Percentiles rank a stretch among this genome's conserved stretches.
These are phyloP conservation scores for Chaetogeoica ovagalla DNA, from an alignment of 2,888 invertebrate species.

Conservation along the genomic window DNA sequence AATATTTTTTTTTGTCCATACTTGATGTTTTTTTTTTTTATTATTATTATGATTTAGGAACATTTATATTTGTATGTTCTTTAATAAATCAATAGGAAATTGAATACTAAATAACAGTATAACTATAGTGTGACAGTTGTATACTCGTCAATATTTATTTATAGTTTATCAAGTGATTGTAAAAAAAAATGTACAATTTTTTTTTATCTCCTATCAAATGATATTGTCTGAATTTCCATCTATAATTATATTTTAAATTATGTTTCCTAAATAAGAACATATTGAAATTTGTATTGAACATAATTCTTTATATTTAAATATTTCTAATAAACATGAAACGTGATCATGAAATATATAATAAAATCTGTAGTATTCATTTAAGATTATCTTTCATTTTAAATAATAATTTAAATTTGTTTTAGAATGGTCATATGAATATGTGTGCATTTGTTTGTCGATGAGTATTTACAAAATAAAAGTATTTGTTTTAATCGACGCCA, in stretches of 20 bases:
- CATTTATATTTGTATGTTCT: background rate
- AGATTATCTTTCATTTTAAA: no score
- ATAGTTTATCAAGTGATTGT: slow-evolving; percentile 1
- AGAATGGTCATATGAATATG: no score
- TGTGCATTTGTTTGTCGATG: no score
- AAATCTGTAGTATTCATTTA: no score
- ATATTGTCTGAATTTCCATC: no score
- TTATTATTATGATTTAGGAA: background rate
- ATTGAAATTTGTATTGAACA: background rate
- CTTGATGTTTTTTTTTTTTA: background rate
- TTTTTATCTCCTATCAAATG: no score
- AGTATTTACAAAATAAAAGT: no score
- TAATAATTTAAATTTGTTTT: no score
- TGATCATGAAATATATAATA: no score
- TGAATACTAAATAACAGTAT: background rate
- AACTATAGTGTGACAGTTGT: slow-evolving; percentile 3
- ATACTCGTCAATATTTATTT: slow-evolving; percentile 6
- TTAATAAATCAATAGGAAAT: background rate
- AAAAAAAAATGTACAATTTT: background rate
- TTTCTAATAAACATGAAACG: no score
- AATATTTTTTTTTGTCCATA: slow-evolving; percentile 4
- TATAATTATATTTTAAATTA: background rate
- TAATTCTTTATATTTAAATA: background rate
- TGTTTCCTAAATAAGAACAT: background rate
- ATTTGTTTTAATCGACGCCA: no score